A percentile compares a stretch with the other conserved stretches of the same genome.
Evolutionary conservation across 2,888 invertebrate genomes (phyloP).

Genomic region (Clunio marinus): DNA sequence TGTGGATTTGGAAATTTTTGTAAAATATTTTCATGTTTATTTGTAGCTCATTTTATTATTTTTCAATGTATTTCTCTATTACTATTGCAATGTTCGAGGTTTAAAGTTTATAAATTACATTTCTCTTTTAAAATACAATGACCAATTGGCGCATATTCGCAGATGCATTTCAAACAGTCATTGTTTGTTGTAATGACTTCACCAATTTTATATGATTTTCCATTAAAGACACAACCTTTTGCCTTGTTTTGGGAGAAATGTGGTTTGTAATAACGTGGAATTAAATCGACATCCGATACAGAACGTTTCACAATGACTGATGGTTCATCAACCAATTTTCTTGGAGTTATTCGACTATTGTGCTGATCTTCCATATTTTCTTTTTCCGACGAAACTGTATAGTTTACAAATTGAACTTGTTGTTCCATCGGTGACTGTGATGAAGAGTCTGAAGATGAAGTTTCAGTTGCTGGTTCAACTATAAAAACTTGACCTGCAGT

Average conservation of each 20-base stretch:
- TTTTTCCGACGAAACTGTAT: constrained; percentile 29
- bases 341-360: not conserved
- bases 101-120: not conserved
- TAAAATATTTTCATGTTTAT: not conserved
- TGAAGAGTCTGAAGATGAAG: not conserved
- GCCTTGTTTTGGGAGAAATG: not conserved
- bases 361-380: no score
- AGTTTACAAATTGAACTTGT: constrained; percentile 23
- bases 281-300: not conserved
- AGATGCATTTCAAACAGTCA: constrained; percentile 20
- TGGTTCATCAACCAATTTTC: not conserved
- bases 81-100: not conserved
- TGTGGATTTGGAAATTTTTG: not conserved
- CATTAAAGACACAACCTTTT: constrained; percentile 14
- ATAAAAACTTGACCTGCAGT: not conserved
- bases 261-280: not conserved
- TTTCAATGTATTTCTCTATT: not conserved
- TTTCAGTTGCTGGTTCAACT: no score
- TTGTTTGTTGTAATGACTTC: constrained; percentile 18
- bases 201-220: not conserved
- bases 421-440: not conserved
- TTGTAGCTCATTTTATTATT: not conserved
- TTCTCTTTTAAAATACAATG: constrained; percentile 28
- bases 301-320: constrained; percentile 25
- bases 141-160: constrained; percentile 27